Evolutionary conservation across 2,888 invertebrate species (phyloP).

Genomic region (Eilema caniola): DNA sequence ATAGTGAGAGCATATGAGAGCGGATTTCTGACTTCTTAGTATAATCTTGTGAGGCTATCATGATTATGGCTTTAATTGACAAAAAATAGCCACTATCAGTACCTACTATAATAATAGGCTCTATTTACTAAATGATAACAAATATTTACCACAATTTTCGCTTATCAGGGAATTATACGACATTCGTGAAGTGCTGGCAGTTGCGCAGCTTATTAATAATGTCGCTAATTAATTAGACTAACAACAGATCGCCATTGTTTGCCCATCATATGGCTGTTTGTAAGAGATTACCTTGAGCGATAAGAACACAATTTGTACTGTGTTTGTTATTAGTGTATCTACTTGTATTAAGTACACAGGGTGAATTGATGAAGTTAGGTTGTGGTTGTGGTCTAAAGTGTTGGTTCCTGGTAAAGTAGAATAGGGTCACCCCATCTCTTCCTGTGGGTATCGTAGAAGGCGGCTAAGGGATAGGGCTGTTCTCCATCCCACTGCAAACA

Average conservation of each 20-base stretch:
- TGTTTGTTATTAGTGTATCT: neutral
- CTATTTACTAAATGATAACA: neutral
- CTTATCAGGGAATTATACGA: neutral
- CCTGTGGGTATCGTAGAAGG: too few species aligned
- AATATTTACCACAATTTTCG: neutral
- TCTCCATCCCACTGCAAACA: too few species aligned
- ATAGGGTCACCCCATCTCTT: too few species aligned
- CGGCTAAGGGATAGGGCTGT: too few species aligned
- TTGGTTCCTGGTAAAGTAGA: too few species aligned
- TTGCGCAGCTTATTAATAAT: neutral
- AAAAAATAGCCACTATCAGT: neutral
- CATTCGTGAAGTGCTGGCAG: neutral
- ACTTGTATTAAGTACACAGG: too few species aligned
- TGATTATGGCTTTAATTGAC: too few species aligned
- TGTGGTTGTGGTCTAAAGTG: too few species aligned
- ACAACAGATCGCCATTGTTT: neutral
- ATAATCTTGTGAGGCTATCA: too few species aligned
- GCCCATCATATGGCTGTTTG: slow-evolving; percentile 3
- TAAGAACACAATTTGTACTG: neutral
- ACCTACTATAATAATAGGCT: neutral
- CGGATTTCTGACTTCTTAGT: too few species aligned
- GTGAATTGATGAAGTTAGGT: too few species aligned
- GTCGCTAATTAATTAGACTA: neutral
- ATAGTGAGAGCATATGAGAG: too few species aligned
- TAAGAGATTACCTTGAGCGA: neutral